phyloP scores from a whole-genome alignment of 37 sponge, comb jelly and placozoan species.

The Crambe crambe region DNA sequence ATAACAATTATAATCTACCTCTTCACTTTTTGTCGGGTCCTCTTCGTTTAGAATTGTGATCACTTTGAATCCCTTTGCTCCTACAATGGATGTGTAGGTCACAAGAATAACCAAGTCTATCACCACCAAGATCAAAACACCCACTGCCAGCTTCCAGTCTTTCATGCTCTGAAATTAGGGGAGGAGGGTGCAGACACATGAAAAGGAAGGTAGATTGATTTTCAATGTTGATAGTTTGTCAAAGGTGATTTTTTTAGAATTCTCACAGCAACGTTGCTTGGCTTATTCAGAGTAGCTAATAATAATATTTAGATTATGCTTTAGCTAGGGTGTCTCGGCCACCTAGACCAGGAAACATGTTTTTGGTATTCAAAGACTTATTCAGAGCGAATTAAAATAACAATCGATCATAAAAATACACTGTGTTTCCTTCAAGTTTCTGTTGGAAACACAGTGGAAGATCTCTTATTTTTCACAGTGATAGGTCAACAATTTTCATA shows the following conservation, averaged over 20 bases:
- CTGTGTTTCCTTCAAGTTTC: too few species aligned
- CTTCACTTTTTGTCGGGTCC: not conserved
- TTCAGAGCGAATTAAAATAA: not conserved
- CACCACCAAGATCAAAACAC: conserved; percentile 16
- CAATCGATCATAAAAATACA: too few species aligned
- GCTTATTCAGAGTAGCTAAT: too few species aligned
- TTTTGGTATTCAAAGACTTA: not conserved
- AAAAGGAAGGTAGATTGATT: not conserved
- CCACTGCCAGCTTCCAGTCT: conserved; percentile 32
- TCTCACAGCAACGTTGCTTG: too few species aligned
- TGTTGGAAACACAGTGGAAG: too few species aligned
- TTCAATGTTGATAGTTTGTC: not conserved
- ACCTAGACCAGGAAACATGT: too few species aligned
- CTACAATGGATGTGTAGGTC: not conserved
- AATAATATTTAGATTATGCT: too few species aligned
- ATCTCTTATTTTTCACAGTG: too few species aligned
- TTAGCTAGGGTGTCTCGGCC: too few species aligned
- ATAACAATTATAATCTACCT: not conserved
- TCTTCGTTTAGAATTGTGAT: not conserved
- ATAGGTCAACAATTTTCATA: too few species aligned
- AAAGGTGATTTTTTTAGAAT: too few species aligned
- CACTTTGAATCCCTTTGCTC: not conserved
- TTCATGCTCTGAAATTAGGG: conserved; percentile 13
- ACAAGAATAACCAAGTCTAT: conserved; percentile 26
- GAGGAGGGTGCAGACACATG: not conserved